These are phyloP conservation scores for Pedicia rivosa DNA, from an alignment of 2,888 invertebrate genomes.

Conservation along the genomic window DNA sequence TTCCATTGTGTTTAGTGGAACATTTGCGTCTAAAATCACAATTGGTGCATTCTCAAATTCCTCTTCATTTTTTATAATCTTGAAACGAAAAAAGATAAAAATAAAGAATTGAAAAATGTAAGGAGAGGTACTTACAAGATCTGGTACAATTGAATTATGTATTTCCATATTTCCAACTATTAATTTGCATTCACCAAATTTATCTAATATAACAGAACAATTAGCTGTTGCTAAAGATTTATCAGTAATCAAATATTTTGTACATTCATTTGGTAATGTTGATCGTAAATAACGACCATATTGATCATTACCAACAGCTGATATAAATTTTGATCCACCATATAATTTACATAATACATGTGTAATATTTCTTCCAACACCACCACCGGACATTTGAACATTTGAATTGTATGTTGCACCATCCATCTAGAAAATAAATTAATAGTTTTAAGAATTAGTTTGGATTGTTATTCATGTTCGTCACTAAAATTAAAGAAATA, in stretches of 20 bases:
- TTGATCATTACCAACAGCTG: conserved; percentile 59
- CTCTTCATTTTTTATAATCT: conserved; percentile 44
- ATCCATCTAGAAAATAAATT: conserved; percentile 43
- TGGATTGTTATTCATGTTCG: no score
- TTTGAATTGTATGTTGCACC: conserved; percentile 60
- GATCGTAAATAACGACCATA: conserved; percentile 30
- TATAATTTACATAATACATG: conserved; percentile 68
- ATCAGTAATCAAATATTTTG: conserved; percentile 20
- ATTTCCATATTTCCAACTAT: conserved; percentile 76
- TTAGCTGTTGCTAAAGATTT: conserved; percentile 39
- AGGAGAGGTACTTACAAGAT: conserved; percentile 35
- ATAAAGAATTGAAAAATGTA: conserved; percentile 1
- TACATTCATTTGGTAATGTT: conserved; percentile 25
- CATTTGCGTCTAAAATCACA: conserved; percentile 74
- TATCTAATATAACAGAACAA: conserved; percentile 60
- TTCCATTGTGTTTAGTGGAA: conserved; percentile 49
- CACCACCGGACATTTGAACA: conserved; percentile 56
- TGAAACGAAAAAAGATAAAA: conserved; percentile 13
- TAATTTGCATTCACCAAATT: conserved; percentile 58
- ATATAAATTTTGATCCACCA: conserved; percentile 46
- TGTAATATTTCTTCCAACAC: conserved; percentile 85
- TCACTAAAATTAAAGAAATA: no score
- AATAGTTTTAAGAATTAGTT: no score
- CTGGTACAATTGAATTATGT: conserved; percentile 49
- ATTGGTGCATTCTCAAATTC: conserved; percentile 48